Evolutionary conservation across 2,113 vertebrate genomes (phyloP).

Genomic region (Calonectris borealis): DNA sequence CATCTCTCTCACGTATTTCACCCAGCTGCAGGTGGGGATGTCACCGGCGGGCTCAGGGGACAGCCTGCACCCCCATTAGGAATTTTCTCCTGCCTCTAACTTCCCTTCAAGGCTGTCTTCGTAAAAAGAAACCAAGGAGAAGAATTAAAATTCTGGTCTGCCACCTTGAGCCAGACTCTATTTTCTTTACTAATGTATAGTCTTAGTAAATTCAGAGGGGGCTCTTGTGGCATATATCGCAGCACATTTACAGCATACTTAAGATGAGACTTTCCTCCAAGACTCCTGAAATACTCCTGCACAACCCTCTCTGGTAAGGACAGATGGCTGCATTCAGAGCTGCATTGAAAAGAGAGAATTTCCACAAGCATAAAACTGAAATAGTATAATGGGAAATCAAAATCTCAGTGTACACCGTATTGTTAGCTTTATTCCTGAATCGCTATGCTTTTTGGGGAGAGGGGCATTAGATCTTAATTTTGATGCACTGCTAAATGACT

Average conservation of each 20-base stretch:
- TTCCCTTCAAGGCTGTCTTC: background rate
- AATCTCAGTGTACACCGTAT: background rate
- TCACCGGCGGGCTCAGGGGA: background rate
- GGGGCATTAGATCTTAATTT: background rate
- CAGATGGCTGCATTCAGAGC: background rate
- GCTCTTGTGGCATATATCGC: background rate
- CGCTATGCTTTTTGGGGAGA: background rate
- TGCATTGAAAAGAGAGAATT: constrained; percentile 1
- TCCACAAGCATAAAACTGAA: background rate
- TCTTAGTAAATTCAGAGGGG: background rate
- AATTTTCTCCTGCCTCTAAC: background rate
- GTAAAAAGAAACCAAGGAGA: background rate
- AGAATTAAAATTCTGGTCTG: constrained; percentile 14
- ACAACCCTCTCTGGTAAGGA: background rate
- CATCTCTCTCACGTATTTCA: background rate
- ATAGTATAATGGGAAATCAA: background rate
- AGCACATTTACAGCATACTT: background rate
- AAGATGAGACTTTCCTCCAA: background rate
- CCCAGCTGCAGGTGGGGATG: background rate
- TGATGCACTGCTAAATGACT: background rate
- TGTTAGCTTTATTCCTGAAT: background rate
- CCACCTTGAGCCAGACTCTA: background rate
- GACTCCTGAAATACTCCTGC: background rate
- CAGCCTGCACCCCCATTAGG: background rate
- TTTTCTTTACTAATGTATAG: background rate